Conservation (phyloP, 2,113 vertebrate species). For the Oreochromis aureus region DNA sequence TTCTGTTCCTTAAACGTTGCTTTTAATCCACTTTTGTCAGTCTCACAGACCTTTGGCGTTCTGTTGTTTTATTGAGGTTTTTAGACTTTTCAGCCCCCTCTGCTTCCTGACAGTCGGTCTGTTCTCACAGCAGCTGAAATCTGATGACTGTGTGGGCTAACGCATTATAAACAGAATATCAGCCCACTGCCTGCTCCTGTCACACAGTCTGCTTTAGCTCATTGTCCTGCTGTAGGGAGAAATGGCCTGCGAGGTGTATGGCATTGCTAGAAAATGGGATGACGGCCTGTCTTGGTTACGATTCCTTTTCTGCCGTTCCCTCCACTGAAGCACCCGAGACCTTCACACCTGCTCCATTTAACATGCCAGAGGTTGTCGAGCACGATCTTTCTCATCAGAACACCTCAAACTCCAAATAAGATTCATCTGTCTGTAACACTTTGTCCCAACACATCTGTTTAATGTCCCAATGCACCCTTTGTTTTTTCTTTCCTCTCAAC, state of each 20-base stretch:
- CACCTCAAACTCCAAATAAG: neutral
- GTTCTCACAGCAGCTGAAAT: neutral
- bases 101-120: neutral
- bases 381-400: neutral
- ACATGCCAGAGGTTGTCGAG: rapidly evolving
- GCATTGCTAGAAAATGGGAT: neutral
- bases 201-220: neutral
- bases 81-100: neutral
- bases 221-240: rapidly evolving
- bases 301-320: neutral
- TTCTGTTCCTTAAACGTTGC: neutral
- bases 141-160: neutral
- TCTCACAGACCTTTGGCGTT: neutral
- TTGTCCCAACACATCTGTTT: neutral
- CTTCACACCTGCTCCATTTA: neutral
- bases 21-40: neutral
- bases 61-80: neutral
- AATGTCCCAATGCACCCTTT: too few species aligned
- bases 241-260: neutral
- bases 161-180: neutral
- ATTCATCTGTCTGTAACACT: neutral
- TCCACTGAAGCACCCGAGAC: neutral
- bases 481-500: neutral
- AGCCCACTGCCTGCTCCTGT: neutral
- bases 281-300: neutral